These are phyloP conservation scores for Sternotherus odoratus DNA, from an alignment of 2,797 vertebrate genomes.

Conservation along the genomic window DNA sequence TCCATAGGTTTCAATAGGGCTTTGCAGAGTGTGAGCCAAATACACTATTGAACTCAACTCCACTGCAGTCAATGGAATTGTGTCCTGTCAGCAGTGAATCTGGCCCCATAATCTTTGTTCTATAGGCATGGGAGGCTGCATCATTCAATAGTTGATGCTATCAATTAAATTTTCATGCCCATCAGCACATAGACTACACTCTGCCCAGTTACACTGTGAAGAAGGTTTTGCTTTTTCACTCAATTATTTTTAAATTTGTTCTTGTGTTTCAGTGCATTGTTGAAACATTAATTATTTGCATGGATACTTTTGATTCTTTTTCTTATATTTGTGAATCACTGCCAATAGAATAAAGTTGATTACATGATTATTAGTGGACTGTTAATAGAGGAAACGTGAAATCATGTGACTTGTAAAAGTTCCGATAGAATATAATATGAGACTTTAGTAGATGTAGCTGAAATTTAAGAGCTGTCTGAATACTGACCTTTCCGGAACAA, in stretches of 20 bases:
- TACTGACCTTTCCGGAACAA: slow-evolving; percentile 13
- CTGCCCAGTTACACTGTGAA: background rate
- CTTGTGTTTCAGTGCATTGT: background rate
- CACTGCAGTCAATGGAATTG: background rate
- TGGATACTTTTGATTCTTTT: background rate
- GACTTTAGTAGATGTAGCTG: slow-evolving; percentile 4
- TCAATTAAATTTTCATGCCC: slow-evolving; percentile 64
- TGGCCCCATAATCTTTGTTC: slow-evolving; percentile 35
- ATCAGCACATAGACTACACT: background rate
- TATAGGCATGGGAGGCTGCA: background rate
- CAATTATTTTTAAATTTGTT: background rate
- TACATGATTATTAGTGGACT: slow-evolving; percentile 25
- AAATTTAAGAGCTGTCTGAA: slow-evolving; percentile 13
- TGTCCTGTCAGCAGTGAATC: slow-evolving; percentile 18
- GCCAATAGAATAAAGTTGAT: slow-evolving; percentile 38
- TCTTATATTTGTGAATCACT: slow-evolving; percentile 39
- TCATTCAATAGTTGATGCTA: background rate
- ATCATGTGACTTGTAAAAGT: slow-evolving; percentile 32
- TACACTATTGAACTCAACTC: slow-evolving; percentile 13
- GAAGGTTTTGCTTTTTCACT: background rate
- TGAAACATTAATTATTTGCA: background rate
- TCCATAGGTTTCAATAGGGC: slow-evolving; percentile 5
- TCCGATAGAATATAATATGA: slow-evolving; percentile 26
- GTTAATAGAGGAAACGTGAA: slow-evolving; percentile 28
- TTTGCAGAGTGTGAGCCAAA: background rate